Percentiles rank a stretch among this genome's conserved stretches.
Evolutionary conservation across 2,888 invertebrate species (phyloP).

Genomic region (Sarcophaga caerulescens): DNA sequence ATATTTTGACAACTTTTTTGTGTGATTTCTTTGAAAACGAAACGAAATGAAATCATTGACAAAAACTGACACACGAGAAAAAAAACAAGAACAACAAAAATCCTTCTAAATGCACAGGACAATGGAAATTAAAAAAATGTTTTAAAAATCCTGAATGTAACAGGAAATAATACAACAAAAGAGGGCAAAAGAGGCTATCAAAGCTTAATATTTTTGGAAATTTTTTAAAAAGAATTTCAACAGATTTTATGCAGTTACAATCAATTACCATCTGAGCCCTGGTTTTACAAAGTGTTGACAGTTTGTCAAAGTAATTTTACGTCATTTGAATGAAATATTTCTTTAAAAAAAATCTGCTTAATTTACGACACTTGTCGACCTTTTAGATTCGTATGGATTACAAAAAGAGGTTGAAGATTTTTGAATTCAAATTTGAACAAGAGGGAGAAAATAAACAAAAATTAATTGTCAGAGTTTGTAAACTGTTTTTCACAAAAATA

Average conservation of each 20-base stretch:
- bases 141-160: background rate
- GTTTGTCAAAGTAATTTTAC: conserved; percentile 44
- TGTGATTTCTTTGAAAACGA: conserved; percentile 38
- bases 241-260: background rate
- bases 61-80: conserved; percentile 23
- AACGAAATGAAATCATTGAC: conserved; percentile 17
- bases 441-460: too few relatives aligned
- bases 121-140: background rate
- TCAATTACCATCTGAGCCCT: background rate
- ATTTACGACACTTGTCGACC: too few relatives aligned
- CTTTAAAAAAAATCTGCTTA: too few relatives aligned
- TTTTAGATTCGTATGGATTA: too few relatives aligned
- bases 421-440: too few relatives aligned
- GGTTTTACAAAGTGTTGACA: conserved; percentile 74
- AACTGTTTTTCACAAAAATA: too few relatives aligned
- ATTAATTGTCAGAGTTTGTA: too few relatives aligned
- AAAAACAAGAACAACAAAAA: background rate
- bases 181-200: background rate
- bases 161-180: background rate
- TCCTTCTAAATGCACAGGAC: too few relatives aligned
- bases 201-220: background rate
- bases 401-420: too few relatives aligned
- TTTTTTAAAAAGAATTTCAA: background rate
- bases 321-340: too few relatives aligned
- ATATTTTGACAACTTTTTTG: conserved; percentile 70